These are phyloP conservation scores for Phalloptychus januarius DNA, from an alignment of 2,797 vertebrate species.

Conservation along the genomic window DNA sequence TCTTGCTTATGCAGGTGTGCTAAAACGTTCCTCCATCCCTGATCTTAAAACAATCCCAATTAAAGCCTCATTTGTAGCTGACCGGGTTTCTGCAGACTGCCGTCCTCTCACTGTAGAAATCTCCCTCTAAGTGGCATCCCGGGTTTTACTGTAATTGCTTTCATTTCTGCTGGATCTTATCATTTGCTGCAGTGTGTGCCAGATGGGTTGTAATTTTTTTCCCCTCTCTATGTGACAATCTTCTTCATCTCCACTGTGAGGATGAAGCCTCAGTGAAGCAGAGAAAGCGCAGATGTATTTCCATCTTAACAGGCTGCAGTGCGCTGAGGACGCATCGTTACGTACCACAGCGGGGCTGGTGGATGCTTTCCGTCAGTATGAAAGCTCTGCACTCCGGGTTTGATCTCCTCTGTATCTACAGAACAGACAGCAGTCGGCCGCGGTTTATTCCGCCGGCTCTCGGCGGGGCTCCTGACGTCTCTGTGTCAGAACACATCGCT, in stretches of 20 bases:
- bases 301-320: constrained; percentile 19
- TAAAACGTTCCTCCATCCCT: constrained; percentile 26
- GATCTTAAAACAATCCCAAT: constrained; percentile 23
- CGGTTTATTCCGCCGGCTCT: constrained; percentile 50
- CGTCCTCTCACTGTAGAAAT: constrained; percentile 19
- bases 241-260: constrained; percentile 18
- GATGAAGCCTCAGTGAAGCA: constrained; percentile 18
- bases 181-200: constrained; percentile 33
- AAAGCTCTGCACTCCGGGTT: neutral
- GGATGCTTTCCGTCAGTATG: constrained; percentile 19
- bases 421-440: constrained; percentile 25
- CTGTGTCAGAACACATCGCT: constrained; percentile 24
- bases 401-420: constrained; percentile 20
- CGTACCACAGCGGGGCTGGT: constrained; percentile 17
- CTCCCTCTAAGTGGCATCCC: constrained; percentile 21
- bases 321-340: constrained; percentile 26
- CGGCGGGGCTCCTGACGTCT: constrained; percentile 36
- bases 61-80: neutral
- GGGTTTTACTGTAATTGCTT: constrained; percentile 33
- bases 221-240: neutral
- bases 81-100: constrained; percentile 18
- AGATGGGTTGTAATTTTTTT: constrained; percentile 29
- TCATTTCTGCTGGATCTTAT: constrained; percentile 41
- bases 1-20: neutral
- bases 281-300: constrained; percentile 12